Base-by-base conservation (phyloP, 1,140 invertebrate species). In the Notospermus geniculatus region DNA sequence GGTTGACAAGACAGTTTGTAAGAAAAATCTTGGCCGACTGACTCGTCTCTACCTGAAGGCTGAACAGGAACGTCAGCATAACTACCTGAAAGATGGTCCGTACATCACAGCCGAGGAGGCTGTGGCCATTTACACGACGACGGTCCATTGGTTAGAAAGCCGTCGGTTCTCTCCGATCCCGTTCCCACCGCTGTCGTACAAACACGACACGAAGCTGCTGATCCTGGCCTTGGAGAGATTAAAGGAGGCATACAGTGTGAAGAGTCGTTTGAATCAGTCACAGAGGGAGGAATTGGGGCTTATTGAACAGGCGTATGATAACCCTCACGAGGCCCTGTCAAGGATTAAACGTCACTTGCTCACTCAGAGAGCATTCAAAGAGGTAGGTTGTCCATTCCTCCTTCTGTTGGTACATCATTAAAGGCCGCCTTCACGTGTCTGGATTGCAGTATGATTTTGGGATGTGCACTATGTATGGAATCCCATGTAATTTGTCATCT, bases 91-190 rank as follows among this genome's bases (percentile, higher is more conserved):
- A 86, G 95, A 99, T 83, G 97, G 97, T 54, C 97, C 97, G 0
- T 99, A 99, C 82, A 97, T 99, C 68, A 96, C 93, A 13, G 94
- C 97, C 2, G 97, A 99, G 81, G 97, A 99, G 87, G 97, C 96
- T 30, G 97, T 99, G 50, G 97, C 97, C 22, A 99, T 99, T 75
- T 99, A 99, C 76, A 99, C 97, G 1, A 99, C 97, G 0, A 98
- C 95, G 2, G 97, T 99, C 0, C 97, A 99, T 84, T 99, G 97
- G 97, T 83, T 99, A 17, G 97, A 99, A 78, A 97, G 93, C 0
- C 84, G 97, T 53, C 86, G 96, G 66, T 99, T 99, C 83, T 96
- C 95, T 0, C 97, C 97, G 0, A 99, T 99, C 72, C 97, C 96
- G 0, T 99, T 99, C 83, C 97, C 97, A 15, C 97, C 97, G 0